These are phyloP conservation scores for Genyomyrus donnyi DNA, from an alignment of 2,113 vertebrate species.

Conservation along the genomic window DNA sequence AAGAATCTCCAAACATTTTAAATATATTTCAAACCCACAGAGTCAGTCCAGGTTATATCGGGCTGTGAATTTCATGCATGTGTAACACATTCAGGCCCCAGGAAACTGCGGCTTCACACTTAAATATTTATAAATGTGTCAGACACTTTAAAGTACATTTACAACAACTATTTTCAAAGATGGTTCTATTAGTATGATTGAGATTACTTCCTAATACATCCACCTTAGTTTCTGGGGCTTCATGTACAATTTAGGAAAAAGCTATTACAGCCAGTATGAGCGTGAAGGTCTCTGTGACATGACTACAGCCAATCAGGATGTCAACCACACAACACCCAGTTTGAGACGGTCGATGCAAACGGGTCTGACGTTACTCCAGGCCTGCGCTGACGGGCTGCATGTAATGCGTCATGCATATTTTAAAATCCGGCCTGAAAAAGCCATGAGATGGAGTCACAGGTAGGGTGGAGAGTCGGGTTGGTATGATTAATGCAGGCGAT, in stretches of 20 bases:
- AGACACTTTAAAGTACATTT: conserved; percentile 11
- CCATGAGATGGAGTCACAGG: neutral
- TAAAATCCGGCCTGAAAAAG: neutral
- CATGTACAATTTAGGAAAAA: neutral
- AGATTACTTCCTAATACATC: neutral
- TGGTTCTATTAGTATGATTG: neutral
- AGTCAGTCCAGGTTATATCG: neutral
- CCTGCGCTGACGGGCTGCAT: neutral
- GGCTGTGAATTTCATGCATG: conserved; percentile 14
- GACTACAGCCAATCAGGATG: neutral
- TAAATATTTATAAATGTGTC: conserved; percentile 41
- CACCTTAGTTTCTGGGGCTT: neutral
- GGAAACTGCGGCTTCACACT: conserved; percentile 30
- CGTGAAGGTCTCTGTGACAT: neutral
- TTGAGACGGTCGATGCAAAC: neutral
- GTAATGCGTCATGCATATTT: neutral
- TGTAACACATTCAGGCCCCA: conserved; percentile 31
- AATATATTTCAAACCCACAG: neutral
- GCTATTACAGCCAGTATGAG: neutral
- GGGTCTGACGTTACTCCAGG: neutral
- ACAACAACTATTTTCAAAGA: conserved; percentile 2
- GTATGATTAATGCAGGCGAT: neutral
- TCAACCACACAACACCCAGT: neutral
- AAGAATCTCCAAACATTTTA: neutral
- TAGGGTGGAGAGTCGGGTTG: neutral